phyloP scores from a whole-genome alignment of 2,888 invertebrate species.

The Anorthoa munda region DNA sequence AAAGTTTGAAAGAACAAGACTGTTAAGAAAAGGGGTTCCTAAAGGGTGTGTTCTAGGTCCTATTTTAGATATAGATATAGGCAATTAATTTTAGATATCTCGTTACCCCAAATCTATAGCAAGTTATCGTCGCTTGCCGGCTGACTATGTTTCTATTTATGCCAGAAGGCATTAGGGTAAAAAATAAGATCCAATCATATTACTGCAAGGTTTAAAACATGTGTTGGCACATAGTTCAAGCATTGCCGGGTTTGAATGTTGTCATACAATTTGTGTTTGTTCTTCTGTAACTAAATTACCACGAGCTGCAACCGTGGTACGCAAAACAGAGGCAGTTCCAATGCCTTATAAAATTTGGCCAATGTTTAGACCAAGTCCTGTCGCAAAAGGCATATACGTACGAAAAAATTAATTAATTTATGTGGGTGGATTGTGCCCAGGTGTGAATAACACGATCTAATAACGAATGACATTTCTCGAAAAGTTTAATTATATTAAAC shows the following conservation, averaged over 20 bases:
- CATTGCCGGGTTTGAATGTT: neutral
- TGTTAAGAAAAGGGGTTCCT: conserved; percentile 2
- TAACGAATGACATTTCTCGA: conserved; percentile 22
- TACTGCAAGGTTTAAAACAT: neutral
- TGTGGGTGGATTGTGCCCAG: neutral
- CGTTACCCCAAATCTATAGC: neutral
- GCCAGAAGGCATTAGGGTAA: neutral
- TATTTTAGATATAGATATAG: no score
- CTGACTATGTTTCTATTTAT: neutral
- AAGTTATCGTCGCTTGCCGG: neutral
- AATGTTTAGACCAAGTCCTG: no score
- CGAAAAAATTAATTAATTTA: conserved; percentile 3
- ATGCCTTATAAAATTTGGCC: no score
- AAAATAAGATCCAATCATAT: neutral
- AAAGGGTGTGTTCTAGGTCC: conserved; percentile 13
- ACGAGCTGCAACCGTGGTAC: neutral
- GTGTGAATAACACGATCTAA: conserved; percentile 11
- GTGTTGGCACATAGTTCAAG: neutral
- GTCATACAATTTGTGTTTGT: neutral
- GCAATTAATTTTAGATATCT: neutral
- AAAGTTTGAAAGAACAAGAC: neutral
- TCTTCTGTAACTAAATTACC: neutral
- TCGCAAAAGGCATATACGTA: neutral
- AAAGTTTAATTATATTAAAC: conserved; percentile 30
- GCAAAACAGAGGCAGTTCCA: no score